A percentile compares a stretch with the other conserved stretches of the same genome.
Conservation (phyloP, 92 coral and sea anemone genomes). For the Porites cylindrica region DNA sequence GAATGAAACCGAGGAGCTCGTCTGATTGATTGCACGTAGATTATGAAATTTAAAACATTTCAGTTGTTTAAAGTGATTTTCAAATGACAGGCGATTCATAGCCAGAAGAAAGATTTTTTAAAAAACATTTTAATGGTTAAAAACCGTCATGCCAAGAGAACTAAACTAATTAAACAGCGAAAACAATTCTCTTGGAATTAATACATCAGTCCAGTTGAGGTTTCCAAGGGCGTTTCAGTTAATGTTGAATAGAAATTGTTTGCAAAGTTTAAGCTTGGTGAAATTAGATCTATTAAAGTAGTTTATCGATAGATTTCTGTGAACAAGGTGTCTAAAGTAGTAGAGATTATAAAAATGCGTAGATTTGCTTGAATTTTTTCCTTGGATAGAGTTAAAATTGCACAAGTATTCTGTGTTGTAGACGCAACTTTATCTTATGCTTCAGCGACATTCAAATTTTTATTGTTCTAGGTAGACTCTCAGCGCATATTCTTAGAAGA, state of each 20-base stretch:
- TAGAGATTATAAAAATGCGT: not conserved
- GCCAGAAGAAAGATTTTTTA: conserved; percentile 19
- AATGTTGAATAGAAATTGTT: conserved; percentile 13
- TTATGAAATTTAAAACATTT: not conserved
- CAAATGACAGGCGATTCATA: conserved; percentile 4
- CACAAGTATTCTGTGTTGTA: conserved; percentile 1
- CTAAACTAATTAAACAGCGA: conserved; percentile 20
- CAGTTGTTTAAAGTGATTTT: not conserved
- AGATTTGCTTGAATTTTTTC: not conserved
- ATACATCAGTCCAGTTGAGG: conserved; percentile 42
- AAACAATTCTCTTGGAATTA: conserved; percentile 42
- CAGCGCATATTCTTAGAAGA: conserved; percentile 39
- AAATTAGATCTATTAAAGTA: conserved; percentile 29
- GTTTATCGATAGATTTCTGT: conserved; percentile 2
- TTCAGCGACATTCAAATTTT: conserved; percentile 67
- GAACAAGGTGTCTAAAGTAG: conserved; percentile 25
- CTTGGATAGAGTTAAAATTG: conserved; percentile 4
- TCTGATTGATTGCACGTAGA: not conserved
- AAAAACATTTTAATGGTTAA: conserved; percentile 37
- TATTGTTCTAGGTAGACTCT: conserved; percentile 55
- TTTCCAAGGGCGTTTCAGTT: conserved; percentile 15
- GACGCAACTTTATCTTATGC: conserved; percentile 29
- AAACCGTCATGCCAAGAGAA: conserved; percentile 28
- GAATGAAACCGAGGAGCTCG: conserved; percentile 1
- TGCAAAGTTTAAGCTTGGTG: conserved; percentile 12